A percentile compares a stretch with the other conserved stretches of the same genome.
phyloP scores from a whole-genome alignment of 2,113 vertebrate genomes.

The Dromas ardeola region DNA sequence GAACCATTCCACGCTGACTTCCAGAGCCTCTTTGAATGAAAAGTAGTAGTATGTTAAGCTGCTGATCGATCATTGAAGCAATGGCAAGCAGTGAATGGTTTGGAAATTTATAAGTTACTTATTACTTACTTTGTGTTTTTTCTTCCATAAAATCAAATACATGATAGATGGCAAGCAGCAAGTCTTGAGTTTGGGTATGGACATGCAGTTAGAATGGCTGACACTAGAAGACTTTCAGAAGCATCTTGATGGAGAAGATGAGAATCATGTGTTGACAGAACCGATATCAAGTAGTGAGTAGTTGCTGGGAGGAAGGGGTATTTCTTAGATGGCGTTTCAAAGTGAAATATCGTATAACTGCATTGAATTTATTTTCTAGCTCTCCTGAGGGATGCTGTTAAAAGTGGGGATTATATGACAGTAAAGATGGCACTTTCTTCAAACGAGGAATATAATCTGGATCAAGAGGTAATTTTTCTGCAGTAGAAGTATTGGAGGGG shows the following conservation, averaged over 20 bases:
- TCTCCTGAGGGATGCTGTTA: slow-evolving; percentile 92
- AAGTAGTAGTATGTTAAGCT: background rate
- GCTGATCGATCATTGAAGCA: background rate
- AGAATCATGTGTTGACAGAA: slow-evolving; percentile 75
- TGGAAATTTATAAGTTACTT: background rate
- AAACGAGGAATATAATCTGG: slow-evolving; percentile 91
- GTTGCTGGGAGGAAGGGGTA: background rate
- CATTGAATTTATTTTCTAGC: slow-evolving; percentile 70
- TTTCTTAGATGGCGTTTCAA: background rate
- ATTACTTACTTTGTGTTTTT: background rate
- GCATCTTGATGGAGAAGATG: slow-evolving; percentile 92
- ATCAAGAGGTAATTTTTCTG: slow-evolving; percentile 87
- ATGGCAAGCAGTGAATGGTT: background rate
- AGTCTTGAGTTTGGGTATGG: slow-evolving; percentile 90
- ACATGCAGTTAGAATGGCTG: slow-evolving; percentile 95
- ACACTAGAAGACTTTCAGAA: slow-evolving; percentile 95
- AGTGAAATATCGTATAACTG: background rate
- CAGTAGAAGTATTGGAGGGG: background rate
- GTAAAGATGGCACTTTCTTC: slow-evolving; percentile 95
- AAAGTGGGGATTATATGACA: slow-evolving; percentile 92
- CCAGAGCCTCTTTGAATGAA: background rate
- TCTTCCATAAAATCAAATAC: background rate
- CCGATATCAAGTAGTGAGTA: slow-evolving; percentile 87
- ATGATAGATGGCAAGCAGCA: slow-evolving; percentile 69
- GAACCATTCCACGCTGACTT: background rate